Conservation (phyloP, 2,797 vertebrate genomes). For the Sebastes baramenuke region DNA sequence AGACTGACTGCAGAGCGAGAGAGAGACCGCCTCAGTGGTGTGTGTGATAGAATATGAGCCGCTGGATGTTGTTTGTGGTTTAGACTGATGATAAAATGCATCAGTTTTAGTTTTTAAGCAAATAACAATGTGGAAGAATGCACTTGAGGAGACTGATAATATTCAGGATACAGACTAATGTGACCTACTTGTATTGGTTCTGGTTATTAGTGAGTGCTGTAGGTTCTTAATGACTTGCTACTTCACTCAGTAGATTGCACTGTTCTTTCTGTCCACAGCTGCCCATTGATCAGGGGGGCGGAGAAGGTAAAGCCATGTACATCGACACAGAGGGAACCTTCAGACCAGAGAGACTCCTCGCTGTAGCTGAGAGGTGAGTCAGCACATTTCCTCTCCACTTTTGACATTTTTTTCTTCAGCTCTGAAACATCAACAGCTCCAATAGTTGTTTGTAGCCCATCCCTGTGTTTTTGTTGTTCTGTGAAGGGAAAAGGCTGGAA, state of each 20-base stretch:
- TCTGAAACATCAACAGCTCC: too few relatives aligned
- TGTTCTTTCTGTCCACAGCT: constrained; percentile 77
- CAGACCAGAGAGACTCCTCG: constrained; percentile 93
- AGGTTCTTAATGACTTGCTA: neutral
- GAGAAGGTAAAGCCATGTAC: constrained; percentile 98
- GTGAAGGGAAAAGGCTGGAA: neutral
- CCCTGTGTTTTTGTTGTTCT: neutral
- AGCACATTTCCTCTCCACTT: neutral
- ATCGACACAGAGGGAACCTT: constrained; percentile 98
- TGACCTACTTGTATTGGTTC: neutral
- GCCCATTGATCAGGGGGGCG: constrained; percentile 94
- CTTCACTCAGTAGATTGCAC: neutral
- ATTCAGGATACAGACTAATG: neutral
- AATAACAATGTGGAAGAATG: neutral
- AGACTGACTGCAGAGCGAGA: neutral
- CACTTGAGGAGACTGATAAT: too few relatives aligned
- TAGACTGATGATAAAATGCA: neutral
- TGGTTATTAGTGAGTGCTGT: neutral
- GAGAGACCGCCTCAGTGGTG: neutral
- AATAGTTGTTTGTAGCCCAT: neutral
- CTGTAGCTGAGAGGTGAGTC: constrained; percentile 92
- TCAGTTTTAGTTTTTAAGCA: neutral
- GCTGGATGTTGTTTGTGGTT: neutral
- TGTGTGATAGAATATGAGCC: too few relatives aligned
- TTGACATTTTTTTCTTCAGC: too few relatives aligned